Evolutionary conservation across 2,113 vertebrate species (phyloP), one percentile per base, ranked within the genome.

Genomic region (Cyrtonyx montezumae): DNA sequence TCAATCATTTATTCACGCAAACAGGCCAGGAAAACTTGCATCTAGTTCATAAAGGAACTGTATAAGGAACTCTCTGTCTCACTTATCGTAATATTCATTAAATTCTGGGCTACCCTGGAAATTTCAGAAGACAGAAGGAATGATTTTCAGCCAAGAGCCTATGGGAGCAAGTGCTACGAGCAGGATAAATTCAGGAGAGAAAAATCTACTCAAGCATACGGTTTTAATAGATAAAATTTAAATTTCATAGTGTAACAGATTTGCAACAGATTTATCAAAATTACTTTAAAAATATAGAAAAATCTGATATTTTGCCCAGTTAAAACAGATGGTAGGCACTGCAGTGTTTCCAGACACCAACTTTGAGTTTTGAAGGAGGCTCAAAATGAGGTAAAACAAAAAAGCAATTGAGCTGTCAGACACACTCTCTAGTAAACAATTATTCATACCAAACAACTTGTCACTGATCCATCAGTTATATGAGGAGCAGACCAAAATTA

Each of bases 261-360:
- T 94, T 87, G 43, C 66, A 88, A 62, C 14, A 88, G 28, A 68
- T 93, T 84, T 67, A 91, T 87, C 63, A 67, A 89, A 92, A 76
- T 92, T 87, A 84, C 49, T 87, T 92, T 8, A 18, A 82, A 93
- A 89, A 84, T 91, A 34, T 1, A 82, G 49, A 79, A 68, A 51
- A 77, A 49, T 18, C 26, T 91, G 91, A 92, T 22, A 22, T 76
- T 95, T 94, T 91, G 53, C 91, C 91, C 84, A 79, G 58, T 73
- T 79, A 36, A 89, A 91, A 86, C 95, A 96, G 94, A 95, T 96
- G 96, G 92, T 71, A 82, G 45, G 53, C 37, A 46, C 34, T 53
- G 32, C 59, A 79, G 66, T 92, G 88, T 96, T 96, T 93, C 89
- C 70, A 88, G 84, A 89, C 78, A 89, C 19, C 23, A 79, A 49